Evolutionary conservation across 1,140 invertebrate species (phyloP).

Genomic region (Orius insidiosus): DNA sequence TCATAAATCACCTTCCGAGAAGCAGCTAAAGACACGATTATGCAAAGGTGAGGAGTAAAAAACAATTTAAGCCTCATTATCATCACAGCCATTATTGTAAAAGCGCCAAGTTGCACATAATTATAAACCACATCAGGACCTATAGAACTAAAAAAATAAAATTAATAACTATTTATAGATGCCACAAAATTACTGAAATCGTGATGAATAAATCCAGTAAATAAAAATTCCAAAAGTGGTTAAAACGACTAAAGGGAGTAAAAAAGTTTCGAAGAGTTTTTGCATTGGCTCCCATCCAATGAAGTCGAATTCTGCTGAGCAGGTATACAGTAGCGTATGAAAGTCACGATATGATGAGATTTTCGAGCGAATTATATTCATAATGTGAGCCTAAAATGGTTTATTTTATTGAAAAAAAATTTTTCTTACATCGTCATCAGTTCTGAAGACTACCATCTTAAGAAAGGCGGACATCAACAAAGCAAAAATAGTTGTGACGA

Average conservation of each 20-base stretch:
- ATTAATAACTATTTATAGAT: neutral
- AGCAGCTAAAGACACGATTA: conserved; percentile 43
- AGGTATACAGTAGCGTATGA: conserved; percentile 69
- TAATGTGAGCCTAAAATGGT: conserved; percentile 46
- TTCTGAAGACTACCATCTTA: conserved; percentile 30
- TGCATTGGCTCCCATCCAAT: conserved; percentile 29
- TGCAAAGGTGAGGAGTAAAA: conserved; percentile 62
- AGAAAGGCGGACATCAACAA: conserved; percentile 23
- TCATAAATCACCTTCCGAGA: conserved; percentile 28
- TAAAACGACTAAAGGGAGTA: conserved; percentile 35
- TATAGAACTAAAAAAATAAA: conserved; percentile 22
- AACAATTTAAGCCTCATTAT: conserved; percentile 75
- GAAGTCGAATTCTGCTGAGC: conserved; percentile 68
- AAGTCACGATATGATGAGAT: conserved; percentile 57
- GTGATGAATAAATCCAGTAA: conserved; percentile 5
- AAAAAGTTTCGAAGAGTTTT: conserved; percentile 25
- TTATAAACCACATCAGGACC: conserved; percentile 52
- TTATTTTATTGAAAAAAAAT: conserved; percentile 8
- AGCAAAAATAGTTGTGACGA: conserved; percentile 12
- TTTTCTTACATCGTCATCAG: conserved; percentile 37
- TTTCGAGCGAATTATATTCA: conserved; percentile 58
- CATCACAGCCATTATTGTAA: conserved; percentile 51
- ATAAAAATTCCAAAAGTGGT: conserved; percentile 9
- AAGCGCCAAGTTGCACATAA: conserved; percentile 45
- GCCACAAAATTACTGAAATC: conserved; percentile 10